These are phyloP conservation scores for Urocyon cinereoargenteus DNA, from an alignment of 2,797 vertebrate species.

Conservation along the genomic window DNA sequence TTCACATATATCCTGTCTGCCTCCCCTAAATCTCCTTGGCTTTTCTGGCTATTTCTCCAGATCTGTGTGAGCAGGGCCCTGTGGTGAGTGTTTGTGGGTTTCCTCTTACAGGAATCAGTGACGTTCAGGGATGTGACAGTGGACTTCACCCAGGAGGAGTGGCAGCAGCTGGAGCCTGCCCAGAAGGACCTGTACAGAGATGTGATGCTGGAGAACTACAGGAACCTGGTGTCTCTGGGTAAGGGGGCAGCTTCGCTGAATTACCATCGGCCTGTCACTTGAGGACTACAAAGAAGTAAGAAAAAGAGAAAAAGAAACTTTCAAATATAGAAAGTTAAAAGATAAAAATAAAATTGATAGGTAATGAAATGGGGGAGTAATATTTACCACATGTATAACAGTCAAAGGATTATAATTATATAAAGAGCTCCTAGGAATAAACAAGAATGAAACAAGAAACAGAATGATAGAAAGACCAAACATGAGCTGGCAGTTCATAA, in stretches of 20 bases:
- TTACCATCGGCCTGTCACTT: neutral
- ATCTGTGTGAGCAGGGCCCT: neutral
- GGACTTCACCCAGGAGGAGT: constrained; percentile 65
- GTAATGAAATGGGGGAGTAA: neutral
- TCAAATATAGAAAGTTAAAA: neutral
- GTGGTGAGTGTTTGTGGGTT: neutral
- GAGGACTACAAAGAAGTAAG: neutral
- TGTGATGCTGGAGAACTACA: constrained; percentile 49
- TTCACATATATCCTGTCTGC: neutral
- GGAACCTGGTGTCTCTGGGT: constrained; percentile 53
- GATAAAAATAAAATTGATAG: neutral
- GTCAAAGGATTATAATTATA: neutral
- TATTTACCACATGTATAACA: neutral
- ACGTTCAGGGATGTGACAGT: constrained; percentile 25
- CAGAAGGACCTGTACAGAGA: constrained; percentile 58
- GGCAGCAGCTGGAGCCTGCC: constrained; percentile 48
- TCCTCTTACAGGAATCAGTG: constrained; percentile 54
- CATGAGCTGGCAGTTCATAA: neutral
- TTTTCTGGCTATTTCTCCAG: neutral
- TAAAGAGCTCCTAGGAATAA: neutral
- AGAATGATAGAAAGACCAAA: neutral
- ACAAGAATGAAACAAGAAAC: neutral
- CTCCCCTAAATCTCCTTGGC: neutral
- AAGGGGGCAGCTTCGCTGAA: neutral
- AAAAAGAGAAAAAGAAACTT: no score